Conservation (phyloP, 2,888 invertebrate species). For the Pristionchus mayeri region DNA sequence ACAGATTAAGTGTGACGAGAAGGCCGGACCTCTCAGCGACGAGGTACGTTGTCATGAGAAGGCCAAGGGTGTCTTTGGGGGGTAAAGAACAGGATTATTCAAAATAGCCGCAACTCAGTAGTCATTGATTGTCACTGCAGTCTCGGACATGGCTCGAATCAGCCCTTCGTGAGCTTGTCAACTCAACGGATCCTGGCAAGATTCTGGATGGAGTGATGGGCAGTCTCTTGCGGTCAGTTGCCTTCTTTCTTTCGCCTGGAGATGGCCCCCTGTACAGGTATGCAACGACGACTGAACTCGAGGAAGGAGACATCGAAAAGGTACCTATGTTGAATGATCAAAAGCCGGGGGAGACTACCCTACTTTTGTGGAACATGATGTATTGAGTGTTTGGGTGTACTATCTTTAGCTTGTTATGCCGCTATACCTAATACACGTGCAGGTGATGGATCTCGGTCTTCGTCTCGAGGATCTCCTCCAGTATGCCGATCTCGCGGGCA, state of each 20-base stretch:
- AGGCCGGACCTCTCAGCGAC: slow-evolving; percentile 31
- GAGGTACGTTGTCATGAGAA: not conserved
- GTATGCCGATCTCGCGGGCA: slow-evolving; percentile 42
- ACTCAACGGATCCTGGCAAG: slow-evolving; percentile 49
- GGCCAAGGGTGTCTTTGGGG: no score
- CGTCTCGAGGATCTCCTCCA: slow-evolving; percentile 48
- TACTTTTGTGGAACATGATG: no score
- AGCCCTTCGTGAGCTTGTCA: slow-evolving; percentile 48
- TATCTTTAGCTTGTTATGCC: no score
- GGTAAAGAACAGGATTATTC: no score
- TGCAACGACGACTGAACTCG: slow-evolving; percentile 33
- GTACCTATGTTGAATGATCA: not conserved
- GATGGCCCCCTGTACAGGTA: not conserved
- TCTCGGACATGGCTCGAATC: slow-evolving; percentile 52
- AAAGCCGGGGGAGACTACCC: not conserved
- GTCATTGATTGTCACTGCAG: slow-evolving; percentile 43
- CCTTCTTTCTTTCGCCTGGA: not conserved
- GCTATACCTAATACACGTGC: not conserved
- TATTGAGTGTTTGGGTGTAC: not conserved
- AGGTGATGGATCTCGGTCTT: slow-evolving; percentile 44
- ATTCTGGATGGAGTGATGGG: slow-evolving; percentile 49
- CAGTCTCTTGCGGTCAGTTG: slow-evolving; percentile 23
- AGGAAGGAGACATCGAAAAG: slow-evolving; percentile 8
- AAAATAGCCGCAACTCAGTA: no score
- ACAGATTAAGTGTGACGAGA: not conserved